A percentile compares a stretch with the other conserved stretches of the same genome.
Evolutionary conservation across 2,113 vertebrate species (phyloP).

Genomic region (Edolisoma coerulescens): DNA sequence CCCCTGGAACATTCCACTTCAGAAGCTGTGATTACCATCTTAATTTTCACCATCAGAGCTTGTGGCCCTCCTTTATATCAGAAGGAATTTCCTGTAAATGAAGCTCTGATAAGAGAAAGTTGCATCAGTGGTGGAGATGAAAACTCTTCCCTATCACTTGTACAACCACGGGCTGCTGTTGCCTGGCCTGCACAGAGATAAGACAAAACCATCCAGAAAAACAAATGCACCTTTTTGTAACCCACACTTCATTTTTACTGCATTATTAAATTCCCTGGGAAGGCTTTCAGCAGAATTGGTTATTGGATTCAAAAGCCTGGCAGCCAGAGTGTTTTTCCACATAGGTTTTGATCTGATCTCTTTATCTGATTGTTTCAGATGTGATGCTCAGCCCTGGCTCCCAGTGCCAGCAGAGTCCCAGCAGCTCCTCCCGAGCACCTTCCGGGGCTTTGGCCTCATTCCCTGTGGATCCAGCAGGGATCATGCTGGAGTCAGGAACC

Average conservation of each 20-base stretch:
- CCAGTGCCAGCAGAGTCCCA: not conserved
- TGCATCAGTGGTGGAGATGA: not conserved
- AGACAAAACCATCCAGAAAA: slow-evolving; percentile 3
- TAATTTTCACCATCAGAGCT: not conserved
- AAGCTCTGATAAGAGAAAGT: not conserved
- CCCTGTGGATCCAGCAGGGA: not conserved
- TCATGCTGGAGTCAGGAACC: not conserved
- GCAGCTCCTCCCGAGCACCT: not conserved
- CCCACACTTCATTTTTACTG: slow-evolving; percentile 18
- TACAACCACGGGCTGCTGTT: not conserved
- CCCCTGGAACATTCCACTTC: not conserved
- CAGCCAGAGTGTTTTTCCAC: not conserved
- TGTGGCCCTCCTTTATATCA: not conserved
- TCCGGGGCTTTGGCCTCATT: not conserved
- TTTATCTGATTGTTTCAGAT: not conserved
- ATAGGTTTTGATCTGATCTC: slow-evolving; percentile 5
- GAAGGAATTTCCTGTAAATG: not conserved
- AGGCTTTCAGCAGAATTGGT: slow-evolving; percentile 26
- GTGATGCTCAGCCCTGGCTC: not conserved
- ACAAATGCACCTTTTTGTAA: slow-evolving; percentile 20
- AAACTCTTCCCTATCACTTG: not conserved
- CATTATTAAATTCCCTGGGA: not conserved
- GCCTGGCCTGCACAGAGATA: not conserved
- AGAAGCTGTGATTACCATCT: not conserved
- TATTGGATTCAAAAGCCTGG: slow-evolving; percentile 45